Evolutionary conservation across 1,140 invertebrate genomes (phyloP).

Genomic region (Drosophila seguyi): DNA sequence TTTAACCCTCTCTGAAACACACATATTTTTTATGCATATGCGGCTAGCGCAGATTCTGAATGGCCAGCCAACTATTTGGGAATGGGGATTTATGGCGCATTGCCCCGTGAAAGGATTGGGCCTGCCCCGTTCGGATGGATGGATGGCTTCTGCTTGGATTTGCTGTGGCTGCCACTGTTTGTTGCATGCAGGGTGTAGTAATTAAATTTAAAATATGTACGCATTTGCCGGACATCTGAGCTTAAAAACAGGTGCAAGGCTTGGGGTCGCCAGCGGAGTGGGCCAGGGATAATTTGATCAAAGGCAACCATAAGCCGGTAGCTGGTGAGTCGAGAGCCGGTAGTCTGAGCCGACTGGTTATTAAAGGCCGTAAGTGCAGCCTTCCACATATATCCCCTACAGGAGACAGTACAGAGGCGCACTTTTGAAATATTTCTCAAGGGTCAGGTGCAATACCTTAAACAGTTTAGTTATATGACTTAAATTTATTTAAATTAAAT

Average conservation of each 20-base stretch:
- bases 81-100: conserved; percentile 60
- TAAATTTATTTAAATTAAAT: background rate
- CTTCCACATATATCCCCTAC: conserved; percentile 17
- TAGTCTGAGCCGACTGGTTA: conserved; percentile 31
- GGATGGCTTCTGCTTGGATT: conserved; percentile 59
- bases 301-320: conserved; percentile 71
- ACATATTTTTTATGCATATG: conserved; percentile 44
- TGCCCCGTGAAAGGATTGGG: conserved; percentile 58
- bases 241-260: conserved; percentile 65
- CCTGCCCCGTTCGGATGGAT: conserved; percentile 40
- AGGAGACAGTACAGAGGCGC: conserved; percentile 10
- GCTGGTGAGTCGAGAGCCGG: conserved; percentile 17
- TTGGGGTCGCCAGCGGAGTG: conserved; percentile 1
- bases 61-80: conserved; percentile 71
- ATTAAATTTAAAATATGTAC: conserved; percentile 83
- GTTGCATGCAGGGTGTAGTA: conserved; percentile 65
- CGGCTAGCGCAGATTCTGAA: conserved; percentile 58
- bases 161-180: conserved; percentile 56
- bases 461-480: background rate
- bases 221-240: conserved; percentile 68
- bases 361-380: conserved; percentile 50
- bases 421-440: background rate
- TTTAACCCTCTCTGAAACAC: conserved; percentile 27
- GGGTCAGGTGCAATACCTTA: background rate
- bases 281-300: conserved; percentile 71